Base-by-base conservation (phyloP, 1,140 invertebrate genomes). In the Drosophila lacteicornis region DNA sequence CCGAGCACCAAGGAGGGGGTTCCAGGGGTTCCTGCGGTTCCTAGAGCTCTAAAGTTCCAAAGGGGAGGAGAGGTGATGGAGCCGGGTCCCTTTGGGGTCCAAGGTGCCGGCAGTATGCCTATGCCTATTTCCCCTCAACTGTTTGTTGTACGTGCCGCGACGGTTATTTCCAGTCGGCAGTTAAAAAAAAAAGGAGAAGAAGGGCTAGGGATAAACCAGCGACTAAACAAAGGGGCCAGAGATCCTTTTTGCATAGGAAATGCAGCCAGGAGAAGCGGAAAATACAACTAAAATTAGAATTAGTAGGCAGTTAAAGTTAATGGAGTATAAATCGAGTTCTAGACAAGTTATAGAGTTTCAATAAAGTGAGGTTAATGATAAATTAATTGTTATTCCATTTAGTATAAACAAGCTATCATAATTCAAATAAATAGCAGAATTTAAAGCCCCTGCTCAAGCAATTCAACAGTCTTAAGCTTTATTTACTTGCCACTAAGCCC, bases 101-200 rank as follows among this genome's bases (percentile, higher is more conserved):
- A 60, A 51, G 62, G 75, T 59, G 75, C 74, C 50, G 38, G 56
- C 74, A 69, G 74, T 78, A 68, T 61, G 75, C 56, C 75, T 68
- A 59, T 51, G 75, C 62, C 50, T 67, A 76, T 50, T 42, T 45
- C 25, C 70, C 38, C 53, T 27, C 49, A 36, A 56, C 63, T 77
- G 62, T 77, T 77, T 77, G 74, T 77, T 77, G 75, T 59, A 76
- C 61, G 73, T 76, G 74, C 74, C 74, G 73, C 61, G 47, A 36
- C 47, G 55, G 53, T 66, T 76, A 53, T 76, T 76, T 75, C 33
- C 50, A 76, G 67, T 42, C 38, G 33, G 38, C 46, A 25, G 61
- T 75, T 57, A 19, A n/a, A 47, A 60, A 36, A n/a, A 40, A 53
- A 43, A 17, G 36, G 45, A 38, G 13, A 19, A 22, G 19, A 19